phyloP scores from a whole-genome alignment of 2,888 invertebrate genomes.

The Drosophila anceps region DNA sequence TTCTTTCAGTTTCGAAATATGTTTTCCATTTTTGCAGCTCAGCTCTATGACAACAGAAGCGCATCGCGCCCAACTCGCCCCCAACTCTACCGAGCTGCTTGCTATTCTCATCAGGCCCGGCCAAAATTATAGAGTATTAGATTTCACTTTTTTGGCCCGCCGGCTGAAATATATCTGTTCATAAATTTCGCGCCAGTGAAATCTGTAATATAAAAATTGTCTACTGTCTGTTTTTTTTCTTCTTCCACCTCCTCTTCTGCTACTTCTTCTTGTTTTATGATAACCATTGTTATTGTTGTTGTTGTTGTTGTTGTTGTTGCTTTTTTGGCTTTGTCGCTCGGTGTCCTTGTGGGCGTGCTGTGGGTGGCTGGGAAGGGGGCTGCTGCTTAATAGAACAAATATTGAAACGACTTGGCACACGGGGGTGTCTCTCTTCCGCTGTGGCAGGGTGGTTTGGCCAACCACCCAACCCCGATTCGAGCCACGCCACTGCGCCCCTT shows the following conservation, averaged over 20 bases:
- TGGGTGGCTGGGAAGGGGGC: background rate
- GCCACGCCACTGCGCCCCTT: background rate
- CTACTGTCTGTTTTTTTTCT: slow-evolving; percentile 51
- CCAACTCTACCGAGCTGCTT: too few relatives aligned
- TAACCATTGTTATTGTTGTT: slow-evolving; percentile 23
- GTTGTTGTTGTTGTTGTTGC: slow-evolving; percentile 19
- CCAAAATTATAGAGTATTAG: slow-evolving; percentile 35
- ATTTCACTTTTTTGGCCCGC: slow-evolving; percentile 45
- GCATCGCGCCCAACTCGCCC: background rate
- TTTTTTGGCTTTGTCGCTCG: slow-evolving; percentile 13
- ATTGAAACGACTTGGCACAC: slow-evolving; percentile 62
- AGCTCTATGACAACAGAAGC: background rate
- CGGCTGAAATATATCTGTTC: slow-evolving; percentile 71
- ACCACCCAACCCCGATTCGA: background rate
- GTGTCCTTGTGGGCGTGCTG: background rate
- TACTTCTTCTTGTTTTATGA: slow-evolving; percentile 44
- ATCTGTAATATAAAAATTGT: slow-evolving; percentile 70
- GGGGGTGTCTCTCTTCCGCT: slow-evolving; percentile 29
- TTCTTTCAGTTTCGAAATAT: too few relatives aligned
- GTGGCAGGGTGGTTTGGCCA: slow-evolving; percentile 15
- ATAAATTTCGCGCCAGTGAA: slow-evolving; percentile 69
- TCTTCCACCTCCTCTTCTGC: background rate
- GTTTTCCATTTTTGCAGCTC: background rate
- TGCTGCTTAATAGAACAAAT: slow-evolving; percentile 75
- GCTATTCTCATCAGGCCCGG: slow-evolving; percentile 3